Evolutionary conservation across 1,140 invertebrate species (phyloP).

Genomic region (Glomeris maerens): DNA sequence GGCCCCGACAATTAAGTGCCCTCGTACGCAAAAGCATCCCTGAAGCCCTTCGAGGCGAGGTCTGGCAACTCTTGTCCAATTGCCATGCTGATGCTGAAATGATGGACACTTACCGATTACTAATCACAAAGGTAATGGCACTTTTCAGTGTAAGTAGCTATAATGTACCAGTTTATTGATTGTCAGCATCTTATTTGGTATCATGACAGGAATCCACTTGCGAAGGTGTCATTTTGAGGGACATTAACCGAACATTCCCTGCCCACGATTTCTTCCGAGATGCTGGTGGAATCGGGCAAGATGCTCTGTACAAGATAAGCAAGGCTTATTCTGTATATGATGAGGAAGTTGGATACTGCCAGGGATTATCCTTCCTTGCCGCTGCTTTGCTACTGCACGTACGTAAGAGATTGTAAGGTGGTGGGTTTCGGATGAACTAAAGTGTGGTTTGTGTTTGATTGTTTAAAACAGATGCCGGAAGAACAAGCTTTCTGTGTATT

Average conservation of each 20-base stretch:
- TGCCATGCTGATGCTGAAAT: conserved; percentile 66
- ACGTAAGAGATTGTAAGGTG: conserved; percentile 32
- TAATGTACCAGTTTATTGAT: conserved; percentile 2
- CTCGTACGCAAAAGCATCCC: conserved; percentile 83
- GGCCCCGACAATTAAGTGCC: conserved; percentile 57
- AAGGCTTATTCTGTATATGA: conserved; percentile 96
- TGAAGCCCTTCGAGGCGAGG: conserved; percentile 87
- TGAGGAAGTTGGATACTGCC: conserved; percentile 94
- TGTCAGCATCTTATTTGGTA: no score
- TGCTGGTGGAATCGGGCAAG: conserved; percentile 77
- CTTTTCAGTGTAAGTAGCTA: conserved; percentile 3
- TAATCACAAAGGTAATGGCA: conserved; percentile 68
- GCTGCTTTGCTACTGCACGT: conserved; percentile 90
- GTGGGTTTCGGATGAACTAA: background rate
- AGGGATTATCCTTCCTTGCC: conserved; percentile 92
- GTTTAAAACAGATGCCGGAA: conserved; percentile 79
- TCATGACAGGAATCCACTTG: conserved; percentile 57
- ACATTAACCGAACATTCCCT: conserved; percentile 96
- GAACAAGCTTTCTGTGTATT: conserved; percentile 97
- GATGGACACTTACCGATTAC: conserved; percentile 78
- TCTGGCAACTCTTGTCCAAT: conserved; percentile 88
- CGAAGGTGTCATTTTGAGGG: conserved; percentile 84
- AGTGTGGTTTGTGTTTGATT: no score
- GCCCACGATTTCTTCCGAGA: conserved; percentile 97
- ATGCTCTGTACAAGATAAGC: conserved; percentile 85